Evolutionary conservation across 2,888 invertebrate genomes (phyloP).

Genomic region (Axea sp.): DNA sequence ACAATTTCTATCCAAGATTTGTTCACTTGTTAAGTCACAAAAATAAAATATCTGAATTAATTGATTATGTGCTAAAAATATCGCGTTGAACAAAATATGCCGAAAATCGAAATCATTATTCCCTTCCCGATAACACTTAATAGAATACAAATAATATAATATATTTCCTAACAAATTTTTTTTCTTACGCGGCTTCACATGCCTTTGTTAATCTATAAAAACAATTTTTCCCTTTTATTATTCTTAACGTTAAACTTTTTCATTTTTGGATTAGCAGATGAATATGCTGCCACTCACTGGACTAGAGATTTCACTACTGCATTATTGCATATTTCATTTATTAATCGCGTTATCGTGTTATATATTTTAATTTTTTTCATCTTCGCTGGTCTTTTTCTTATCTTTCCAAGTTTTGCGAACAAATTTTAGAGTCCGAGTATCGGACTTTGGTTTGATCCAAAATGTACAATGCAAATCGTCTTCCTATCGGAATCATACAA

Average conservation of each 20-base stretch:
- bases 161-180: slow-evolving; percentile 65
- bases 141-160: slow-evolving; percentile 68
- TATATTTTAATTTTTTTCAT: slow-evolving; percentile 39
- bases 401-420: neutral
- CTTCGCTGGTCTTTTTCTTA: slow-evolving; percentile 20
- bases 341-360: slow-evolving; percentile 59
- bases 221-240: slow-evolving; percentile 57
- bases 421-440: slow-evolving; percentile 14
- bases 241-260: slow-evolving; percentile 59
- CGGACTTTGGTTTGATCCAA: slow-evolving; percentile 11
- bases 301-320: slow-evolving; percentile 79
- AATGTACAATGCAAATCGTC: slow-evolving; percentile 16
- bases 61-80: slow-evolving; percentile 31
- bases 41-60: slow-evolving; percentile 37
- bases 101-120: slow-evolving; percentile 61
- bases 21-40: slow-evolving; percentile 16
- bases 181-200: slow-evolving; percentile 63
- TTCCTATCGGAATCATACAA: slow-evolving; percentile 1
- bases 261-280: slow-evolving; percentile 76
- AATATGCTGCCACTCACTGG: slow-evolving; percentile 77
- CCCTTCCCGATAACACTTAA: slow-evolving; percentile 66
- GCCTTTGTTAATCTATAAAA: slow-evolving; percentile 62
- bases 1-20: slow-evolving; percentile 3
- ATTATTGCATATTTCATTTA: slow-evolving; percentile 67
- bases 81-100: slow-evolving; percentile 55